These are phyloP conservation scores for Cheilosia vernalis DNA, from an alignment of 2,888 invertebrate species.

Conservation along the genomic window DNA sequence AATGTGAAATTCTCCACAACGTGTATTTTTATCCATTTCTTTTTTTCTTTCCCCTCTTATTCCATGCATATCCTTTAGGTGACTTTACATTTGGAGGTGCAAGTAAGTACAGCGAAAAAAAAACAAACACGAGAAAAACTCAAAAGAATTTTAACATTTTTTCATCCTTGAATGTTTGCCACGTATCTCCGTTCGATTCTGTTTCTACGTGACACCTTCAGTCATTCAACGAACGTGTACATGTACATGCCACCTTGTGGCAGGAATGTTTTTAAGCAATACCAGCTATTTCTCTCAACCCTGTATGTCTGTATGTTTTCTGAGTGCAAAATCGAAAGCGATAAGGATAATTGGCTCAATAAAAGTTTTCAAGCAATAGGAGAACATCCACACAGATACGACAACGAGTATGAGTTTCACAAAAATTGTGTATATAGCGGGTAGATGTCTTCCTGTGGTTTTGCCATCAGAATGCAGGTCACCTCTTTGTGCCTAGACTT, in stretches of 20 bases:
- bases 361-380: constrained; percentile 79
- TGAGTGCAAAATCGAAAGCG: constrained; percentile 71
- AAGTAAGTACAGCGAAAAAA: constrained; percentile 84
- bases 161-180: constrained; percentile 42
- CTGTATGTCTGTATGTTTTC: constrained; percentile 6
- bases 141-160: constrained; percentile 30
- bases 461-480: constrained; percentile 43
- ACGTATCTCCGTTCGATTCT: constrained; percentile 61
- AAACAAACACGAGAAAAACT: neutral
- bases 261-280: constrained; percentile 38
- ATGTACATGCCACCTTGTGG: constrained; percentile 69
- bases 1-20: neutral
- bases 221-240: constrained; percentile 60
- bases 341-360: constrained; percentile 83
- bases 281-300: constrained; percentile 28
- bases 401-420: neutral
- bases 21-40: neutral
- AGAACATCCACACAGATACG: constrained; percentile 11
- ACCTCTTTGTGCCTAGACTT: constrained; percentile 31
- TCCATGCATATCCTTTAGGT: constrained; percentile 83
- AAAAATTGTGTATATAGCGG: neutral
- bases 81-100: constrained; percentile 90
- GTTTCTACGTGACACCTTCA: constrained; percentile 66
- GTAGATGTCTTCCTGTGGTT: constrained; percentile 14
- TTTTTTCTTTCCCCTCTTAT: constrained; percentile 42